These are phyloP conservation scores for Pelmatolapia mariae DNA, from an alignment of 2,113 vertebrate species.

Conservation along the genomic window DNA sequence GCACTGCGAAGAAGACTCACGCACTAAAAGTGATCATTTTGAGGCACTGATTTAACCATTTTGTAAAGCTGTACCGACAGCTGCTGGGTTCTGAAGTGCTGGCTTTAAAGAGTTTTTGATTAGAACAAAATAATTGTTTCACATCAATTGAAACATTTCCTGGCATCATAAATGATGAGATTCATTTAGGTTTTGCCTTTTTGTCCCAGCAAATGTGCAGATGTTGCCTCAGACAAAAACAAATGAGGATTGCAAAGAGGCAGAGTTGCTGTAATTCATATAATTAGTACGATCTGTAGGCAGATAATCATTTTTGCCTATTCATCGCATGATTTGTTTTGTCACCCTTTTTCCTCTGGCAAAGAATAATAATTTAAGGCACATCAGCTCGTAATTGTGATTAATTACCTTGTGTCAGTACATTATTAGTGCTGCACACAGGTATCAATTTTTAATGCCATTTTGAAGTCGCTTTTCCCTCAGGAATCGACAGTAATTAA, in stretches of 20 bases:
- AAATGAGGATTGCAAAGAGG: constrained; percentile 53
- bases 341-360: constrained; percentile 60
- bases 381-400: constrained; percentile 74
- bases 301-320: constrained; percentile 68
- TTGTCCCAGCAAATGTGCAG: constrained; percentile 30
- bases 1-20: constrained; percentile 51
- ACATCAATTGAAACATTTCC: constrained; percentile 6
- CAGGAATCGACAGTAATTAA: constrained; percentile 67
- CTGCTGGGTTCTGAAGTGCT: neutral
- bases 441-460: constrained; percentile 71
- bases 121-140: neutral
- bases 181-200: constrained; percentile 36
- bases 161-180: constrained; percentile 21
- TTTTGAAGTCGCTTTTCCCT: constrained; percentile 53
- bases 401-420: constrained; percentile 66
- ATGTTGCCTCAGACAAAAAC: constrained; percentile 47
- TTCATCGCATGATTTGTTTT: constrained; percentile 65
- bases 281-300: constrained; percentile 67
- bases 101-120: neutral
- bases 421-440: constrained; percentile 62
- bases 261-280: constrained; percentile 67
- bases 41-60: neutral
- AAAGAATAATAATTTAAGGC: constrained; percentile 67
- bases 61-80: neutral
- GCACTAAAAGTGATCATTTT: neutral